Evolutionary conservation across 1,140 invertebrate species (phyloP).

Genomic region (Brachystomella parvula): DNA sequence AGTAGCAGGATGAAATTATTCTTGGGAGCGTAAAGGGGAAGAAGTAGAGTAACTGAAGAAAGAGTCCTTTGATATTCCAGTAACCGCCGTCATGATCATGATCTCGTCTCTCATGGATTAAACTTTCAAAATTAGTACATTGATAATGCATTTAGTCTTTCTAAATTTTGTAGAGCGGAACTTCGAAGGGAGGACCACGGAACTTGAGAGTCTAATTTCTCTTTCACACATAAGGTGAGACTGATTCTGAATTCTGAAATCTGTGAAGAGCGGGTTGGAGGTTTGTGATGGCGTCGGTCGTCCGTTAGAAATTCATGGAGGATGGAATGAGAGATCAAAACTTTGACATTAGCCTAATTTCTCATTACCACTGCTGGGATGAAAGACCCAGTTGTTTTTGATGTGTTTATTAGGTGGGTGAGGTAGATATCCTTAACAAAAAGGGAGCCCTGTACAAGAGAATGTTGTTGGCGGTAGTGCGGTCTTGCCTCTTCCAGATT

Average conservation of each 20-base stretch:
- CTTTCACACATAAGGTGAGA: too few species aligned
- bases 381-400: too few species aligned
- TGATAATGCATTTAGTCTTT: too few species aligned
- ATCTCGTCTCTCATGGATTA: neutral
- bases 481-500: neutral
- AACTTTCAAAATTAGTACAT: neutral
- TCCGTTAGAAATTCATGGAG: too few species aligned
- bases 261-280: neutral
- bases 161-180: too few species aligned
- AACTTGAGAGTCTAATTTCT: neutral
- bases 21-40: conserved; percentile 1
- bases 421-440: neutral
- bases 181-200: neutral
- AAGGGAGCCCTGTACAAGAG: neutral
- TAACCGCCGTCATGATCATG: neutral
- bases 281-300: too few species aligned
- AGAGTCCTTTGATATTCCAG: neutral
- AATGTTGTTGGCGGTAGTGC: neutral
- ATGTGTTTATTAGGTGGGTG: neutral
- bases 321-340: too few species aligned
- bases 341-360: too few species aligned
- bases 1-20: too few species aligned
- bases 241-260: neutral
- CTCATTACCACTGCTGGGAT: too few species aligned
- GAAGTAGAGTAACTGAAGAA: neutral